Evolutionary conservation across 2,797 vertebrate species (phyloP).

Genomic region (Chanos chanos): DNA sequence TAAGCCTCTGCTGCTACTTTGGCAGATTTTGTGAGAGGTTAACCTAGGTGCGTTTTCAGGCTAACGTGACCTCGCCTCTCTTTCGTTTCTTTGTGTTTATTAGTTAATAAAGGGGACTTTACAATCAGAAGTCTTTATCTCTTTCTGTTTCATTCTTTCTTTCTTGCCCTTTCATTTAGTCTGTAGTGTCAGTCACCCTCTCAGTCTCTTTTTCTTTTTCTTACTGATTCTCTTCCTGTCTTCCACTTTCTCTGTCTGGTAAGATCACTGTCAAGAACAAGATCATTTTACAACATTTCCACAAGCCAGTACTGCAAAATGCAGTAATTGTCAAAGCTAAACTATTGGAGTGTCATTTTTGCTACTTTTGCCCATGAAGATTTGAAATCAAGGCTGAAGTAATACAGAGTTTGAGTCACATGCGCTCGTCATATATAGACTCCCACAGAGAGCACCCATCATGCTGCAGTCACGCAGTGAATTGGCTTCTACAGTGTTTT

Average conservation of each 20-base stretch:
- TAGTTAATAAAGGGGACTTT: background rate
- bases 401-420: too few relatives aligned
- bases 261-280: background rate
- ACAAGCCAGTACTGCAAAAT: background rate
- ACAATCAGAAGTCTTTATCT: background rate
- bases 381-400: too few relatives aligned
- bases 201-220: background rate
- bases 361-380: background rate
- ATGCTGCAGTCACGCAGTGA: too few relatives aligned
- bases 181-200: background rate
- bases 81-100: background rate
- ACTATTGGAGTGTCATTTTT: too few relatives aligned
- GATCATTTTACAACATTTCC: background rate
- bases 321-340: too few relatives aligned
- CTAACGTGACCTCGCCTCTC: too few relatives aligned
- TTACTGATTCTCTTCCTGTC: conserved; percentile 5
- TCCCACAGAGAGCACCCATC: background rate
- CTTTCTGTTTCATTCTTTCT: background rate
- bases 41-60: too few relatives aligned
- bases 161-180: too few relatives aligned
- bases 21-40: too few relatives aligned
- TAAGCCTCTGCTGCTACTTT: too few relatives aligned
- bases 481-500: background rate
- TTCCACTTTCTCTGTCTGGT: too few relatives aligned
- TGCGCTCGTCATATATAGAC: too few relatives aligned